phyloP scores from a whole-genome alignment of 2,797 vertebrate genomes.

The Enteromius trimaculatus region DNA sequence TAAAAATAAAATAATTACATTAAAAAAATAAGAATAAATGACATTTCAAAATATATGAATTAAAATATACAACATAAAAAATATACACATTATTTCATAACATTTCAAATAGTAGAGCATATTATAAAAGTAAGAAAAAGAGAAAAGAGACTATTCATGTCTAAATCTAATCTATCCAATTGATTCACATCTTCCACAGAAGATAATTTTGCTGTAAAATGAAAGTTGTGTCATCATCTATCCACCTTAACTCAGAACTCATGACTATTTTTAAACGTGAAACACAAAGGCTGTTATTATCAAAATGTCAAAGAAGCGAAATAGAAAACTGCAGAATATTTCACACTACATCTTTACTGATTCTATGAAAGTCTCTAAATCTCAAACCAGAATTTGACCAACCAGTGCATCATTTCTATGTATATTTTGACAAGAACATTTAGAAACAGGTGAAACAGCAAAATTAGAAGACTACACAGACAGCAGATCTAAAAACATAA shows the following conservation, averaged over 20 bases:
- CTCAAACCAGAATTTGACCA: not conserved
- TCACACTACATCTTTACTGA: not conserved
- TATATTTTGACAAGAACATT: not conserved
- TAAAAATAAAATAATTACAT: not conserved
- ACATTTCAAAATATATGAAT: not conserved
- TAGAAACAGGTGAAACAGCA: not conserved
- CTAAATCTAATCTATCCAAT: not conserved
- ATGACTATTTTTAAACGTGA: not conserved
- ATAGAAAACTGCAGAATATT: not conserved
- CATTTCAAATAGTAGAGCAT: not conserved
- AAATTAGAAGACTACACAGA: not conserved
- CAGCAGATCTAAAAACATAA: conserved; percentile 6
- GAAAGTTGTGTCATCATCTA: not conserved
- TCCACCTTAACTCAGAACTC: not conserved
- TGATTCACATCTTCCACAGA: not conserved
- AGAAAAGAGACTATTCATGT: not conserved
- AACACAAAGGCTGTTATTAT: conserved; percentile 3
- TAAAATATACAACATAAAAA: not conserved
- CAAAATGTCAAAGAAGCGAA: not conserved
- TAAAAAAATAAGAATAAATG: not conserved
- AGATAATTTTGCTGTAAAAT: not conserved
- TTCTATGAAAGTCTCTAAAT: not conserved
- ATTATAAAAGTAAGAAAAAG: not conserved
- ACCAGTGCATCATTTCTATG: not conserved
- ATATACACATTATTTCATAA: not conserved